phyloP scores from a whole-genome alignment of 2,797 vertebrate species.

The Pterois miles region DNA sequence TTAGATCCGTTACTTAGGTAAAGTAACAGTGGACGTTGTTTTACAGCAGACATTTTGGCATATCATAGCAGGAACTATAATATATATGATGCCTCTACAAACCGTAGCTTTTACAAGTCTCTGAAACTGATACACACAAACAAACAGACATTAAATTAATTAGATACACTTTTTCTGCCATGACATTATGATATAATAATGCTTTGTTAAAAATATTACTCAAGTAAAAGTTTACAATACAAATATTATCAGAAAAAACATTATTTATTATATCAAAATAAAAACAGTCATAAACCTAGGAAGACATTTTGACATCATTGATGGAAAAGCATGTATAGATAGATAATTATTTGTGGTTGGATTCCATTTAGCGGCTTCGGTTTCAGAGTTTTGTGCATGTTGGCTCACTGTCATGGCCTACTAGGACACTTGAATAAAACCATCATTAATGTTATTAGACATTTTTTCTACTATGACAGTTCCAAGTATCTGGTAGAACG shows the following conservation, averaged over 20 bases:
- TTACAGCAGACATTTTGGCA: background rate
- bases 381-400: background rate
- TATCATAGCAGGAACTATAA: background rate
- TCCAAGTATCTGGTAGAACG: background rate
- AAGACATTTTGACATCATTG: too few relatives aligned
- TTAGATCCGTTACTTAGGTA: background rate
- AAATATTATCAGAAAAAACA: background rate
- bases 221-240: background rate
- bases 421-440: background rate
- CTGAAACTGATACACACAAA: too few relatives aligned
- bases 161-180: too few relatives aligned
- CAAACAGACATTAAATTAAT: too few relatives aligned
- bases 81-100: too few relatives aligned
- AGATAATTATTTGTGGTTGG: background rate
- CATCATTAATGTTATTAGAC: background rate
- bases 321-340: background rate
- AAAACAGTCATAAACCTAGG: too few relatives aligned
- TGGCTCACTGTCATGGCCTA: background rate
- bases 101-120: too few relatives aligned
- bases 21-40: background rate
- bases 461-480: background rate
- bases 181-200: too few relatives aligned
- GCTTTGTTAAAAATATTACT: too few relatives aligned
- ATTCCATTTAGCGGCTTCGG: background rate
- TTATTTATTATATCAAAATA: background rate